phyloP scores from a whole-genome alignment of 2,888 invertebrate genomes.

The Drosophila colorata region DNA sequence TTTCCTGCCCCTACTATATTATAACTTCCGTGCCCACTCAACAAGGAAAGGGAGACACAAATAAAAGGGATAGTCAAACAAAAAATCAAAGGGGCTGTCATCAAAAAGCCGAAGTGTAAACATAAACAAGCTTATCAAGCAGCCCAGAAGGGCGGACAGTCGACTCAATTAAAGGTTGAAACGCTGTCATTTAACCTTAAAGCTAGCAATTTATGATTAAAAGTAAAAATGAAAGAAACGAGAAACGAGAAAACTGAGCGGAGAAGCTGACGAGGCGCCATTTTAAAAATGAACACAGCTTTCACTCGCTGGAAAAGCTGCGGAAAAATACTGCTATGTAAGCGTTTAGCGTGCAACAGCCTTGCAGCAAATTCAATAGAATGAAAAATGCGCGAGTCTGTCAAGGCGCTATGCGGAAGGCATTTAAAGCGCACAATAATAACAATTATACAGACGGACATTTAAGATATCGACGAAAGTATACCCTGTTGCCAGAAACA shows the following conservation, averaged over 20 bases:
- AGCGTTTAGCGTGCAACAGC: conserved; percentile 38
- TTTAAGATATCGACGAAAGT: not conserved
- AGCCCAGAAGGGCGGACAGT: conserved; percentile 23
- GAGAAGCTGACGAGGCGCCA: conserved; percentile 59
- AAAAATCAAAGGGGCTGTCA: conserved; percentile 67
- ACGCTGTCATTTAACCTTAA: conserved; percentile 62
- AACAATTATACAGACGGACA: not conserved
- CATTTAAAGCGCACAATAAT: conserved; percentile 32
- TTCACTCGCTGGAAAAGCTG: not conserved
- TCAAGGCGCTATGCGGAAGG: conserved; percentile 39
- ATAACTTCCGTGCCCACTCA: conserved; percentile 35
- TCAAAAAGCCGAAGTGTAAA: conserved; percentile 65
- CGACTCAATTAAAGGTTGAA: conserved; percentile 62
- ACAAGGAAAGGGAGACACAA: not conserved
- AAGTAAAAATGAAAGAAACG: not conserved
- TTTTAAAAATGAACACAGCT: conserved; percentile 35
- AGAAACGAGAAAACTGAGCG: too few species aligned
- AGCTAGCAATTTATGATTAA: conserved; percentile 37
- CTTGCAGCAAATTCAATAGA: conserved; percentile 48
- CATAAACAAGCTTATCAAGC: conserved; percentile 70
- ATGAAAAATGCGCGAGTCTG: conserved; percentile 31
- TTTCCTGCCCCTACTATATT: conserved; percentile 41
- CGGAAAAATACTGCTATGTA: conserved; percentile 31
- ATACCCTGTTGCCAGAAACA: conserved; percentile 14
- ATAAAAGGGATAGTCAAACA: conserved; percentile 58